Evolutionary conservation across 2,797 vertebrate species (phyloP).

Genomic region (Semotilus atromaculatus): DNA sequence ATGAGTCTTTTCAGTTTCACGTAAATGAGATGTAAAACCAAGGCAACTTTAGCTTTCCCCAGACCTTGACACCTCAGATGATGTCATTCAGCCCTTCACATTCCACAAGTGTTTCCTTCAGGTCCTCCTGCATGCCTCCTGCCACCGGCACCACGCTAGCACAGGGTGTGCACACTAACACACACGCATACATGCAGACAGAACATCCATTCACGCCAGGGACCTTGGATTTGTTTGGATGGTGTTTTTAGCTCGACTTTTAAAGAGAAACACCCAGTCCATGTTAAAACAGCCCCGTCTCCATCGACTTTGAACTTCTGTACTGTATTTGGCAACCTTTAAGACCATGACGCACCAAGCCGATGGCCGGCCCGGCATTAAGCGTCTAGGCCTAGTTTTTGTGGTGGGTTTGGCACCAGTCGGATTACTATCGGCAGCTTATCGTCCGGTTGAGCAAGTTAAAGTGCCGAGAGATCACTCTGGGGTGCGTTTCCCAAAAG

Average conservation of each 20-base stretch:
- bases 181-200: constrained; percentile 49
- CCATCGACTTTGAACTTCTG: neutral
- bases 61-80: constrained; percentile 49
- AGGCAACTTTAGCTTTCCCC: constrained; percentile 43
- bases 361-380: neutral
- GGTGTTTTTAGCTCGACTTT: constrained; percentile 29
- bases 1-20: constrained; percentile 48
- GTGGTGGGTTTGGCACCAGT: neutral
- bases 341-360: neutral
- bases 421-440: no score
- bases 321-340: constrained; percentile 5
- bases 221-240: constrained; percentile 39
- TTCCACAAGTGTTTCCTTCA: constrained; percentile 61
- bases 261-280: constrained; percentile 19
- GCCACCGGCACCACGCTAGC: constrained; percentile 13
- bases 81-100: constrained; percentile 57
- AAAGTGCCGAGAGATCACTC: neutral
- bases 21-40: constrained; percentile 51
- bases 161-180: constrained; percentile 30
- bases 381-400: neutral
- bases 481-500: no score
- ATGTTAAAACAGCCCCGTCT: constrained; percentile 32
- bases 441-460: neutral
- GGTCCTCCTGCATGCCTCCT: constrained; percentile 44
- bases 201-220: constrained; percentile 47